Evolutionary conservation across 2,113 vertebrate genomes (phyloP), one percentile per base, ranked within the genome.

Genomic region (Mesembrinibis cayennensis): DNA sequence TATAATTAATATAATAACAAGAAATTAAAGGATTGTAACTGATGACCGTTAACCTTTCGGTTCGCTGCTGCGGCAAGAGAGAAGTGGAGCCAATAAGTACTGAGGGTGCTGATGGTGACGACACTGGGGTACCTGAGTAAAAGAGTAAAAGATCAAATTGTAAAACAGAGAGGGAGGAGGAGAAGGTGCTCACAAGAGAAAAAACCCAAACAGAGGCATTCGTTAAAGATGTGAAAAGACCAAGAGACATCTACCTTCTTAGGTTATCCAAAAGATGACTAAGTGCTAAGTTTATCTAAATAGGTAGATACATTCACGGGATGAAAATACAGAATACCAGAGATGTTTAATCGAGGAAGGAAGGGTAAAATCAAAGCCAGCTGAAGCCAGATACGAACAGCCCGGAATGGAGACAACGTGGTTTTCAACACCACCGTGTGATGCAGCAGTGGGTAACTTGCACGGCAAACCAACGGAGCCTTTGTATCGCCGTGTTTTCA

Each of bases 381-480:
- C 45, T 23, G 74, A 42, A 45, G 90, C 3, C 52, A 26, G 58
- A 2, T 5, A 15, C 0, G 2, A 3, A n/a, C 34, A 10, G 1
- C 59, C 56, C 5, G 70, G 65, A 44, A 63, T 20, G 79, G 66
- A 52, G 49, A 61, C 53, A 58, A 19, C 2, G 0, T 3, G 38
- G 1, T 34, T 53, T 8, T 4, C 76, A 67, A 0, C 11, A 16
- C 1, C 11, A 16, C 1, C 1, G 5, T 8, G 66, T 4, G 61
- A 11, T 6, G 42, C 65, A 62, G 67, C 92, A 22, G 15, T 0
- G 55, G 73, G 67, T 10, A 11, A 11, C 10, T 3, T 20, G 25
- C 49, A 42, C 1, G 1, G 16, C 34, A 20, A 30, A 44, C 3
- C 13, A 2, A 6, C 0, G 2, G 59, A 10, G 4, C 79, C 56